A percentile compares a stretch with the other conserved stretches of the same genome.
These are phyloP conservation scores for Parazoanthus darwini DNA, from an alignment of 92 coral and sea anemone genomes.

Conservation along the genomic window DNA sequence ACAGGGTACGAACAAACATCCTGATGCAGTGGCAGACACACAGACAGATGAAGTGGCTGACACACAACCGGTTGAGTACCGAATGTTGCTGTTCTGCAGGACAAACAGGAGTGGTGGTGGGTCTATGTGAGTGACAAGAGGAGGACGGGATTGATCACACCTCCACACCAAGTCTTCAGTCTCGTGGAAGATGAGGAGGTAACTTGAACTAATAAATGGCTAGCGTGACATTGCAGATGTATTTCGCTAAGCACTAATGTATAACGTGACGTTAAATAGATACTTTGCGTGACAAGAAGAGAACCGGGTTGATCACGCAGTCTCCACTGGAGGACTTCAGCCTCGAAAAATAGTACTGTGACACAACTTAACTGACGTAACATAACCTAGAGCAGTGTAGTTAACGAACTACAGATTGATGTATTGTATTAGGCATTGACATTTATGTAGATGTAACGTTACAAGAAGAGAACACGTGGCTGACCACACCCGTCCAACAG, in stretches of 20 bases:
- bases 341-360: no score
- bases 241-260: no score
- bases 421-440: no score
- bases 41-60: not conserved
- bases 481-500: no score
- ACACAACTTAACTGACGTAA: no score
- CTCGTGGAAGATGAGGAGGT: constrained; percentile 94
- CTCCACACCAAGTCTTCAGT: constrained; percentile 80
- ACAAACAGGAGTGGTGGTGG: constrained; percentile 99
- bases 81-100: constrained; percentile 49
- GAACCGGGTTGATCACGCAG: no score
- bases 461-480: no score
- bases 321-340: not conserved
- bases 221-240: not conserved
- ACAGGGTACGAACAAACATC: not conserved
- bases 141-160: constrained; percentile 71
- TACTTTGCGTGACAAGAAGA: no score
- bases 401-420: no score
- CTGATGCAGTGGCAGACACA: not conserved
- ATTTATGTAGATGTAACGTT: no score
- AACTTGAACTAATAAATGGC: not conserved
- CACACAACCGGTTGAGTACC: not conserved
- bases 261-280: no score
- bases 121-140: constrained; percentile 86
- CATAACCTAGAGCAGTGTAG: no score